Percentiles rank a stretch among this genome's conserved stretches.
Evolutionary conservation across 2,113 vertebrate genomes (phyloP).

Genomic region (Ailuropoda melanoleuca): DNA sequence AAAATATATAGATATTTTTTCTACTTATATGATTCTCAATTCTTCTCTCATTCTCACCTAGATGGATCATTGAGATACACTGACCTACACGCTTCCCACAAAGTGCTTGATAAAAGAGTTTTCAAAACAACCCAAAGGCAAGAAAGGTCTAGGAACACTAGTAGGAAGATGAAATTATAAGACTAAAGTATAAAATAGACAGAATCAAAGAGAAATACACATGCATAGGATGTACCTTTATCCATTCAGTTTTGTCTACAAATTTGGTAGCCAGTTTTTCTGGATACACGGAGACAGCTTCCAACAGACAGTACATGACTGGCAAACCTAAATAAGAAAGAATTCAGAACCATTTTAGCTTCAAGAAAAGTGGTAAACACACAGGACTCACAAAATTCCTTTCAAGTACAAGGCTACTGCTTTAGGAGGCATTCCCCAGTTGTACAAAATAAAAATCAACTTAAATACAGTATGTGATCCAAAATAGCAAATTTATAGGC

Average conservation of each 20-base stretch:
- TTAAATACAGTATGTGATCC: background rate
- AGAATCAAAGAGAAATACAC: background rate
- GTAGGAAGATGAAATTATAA: background rate
- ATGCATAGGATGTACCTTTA: constrained; percentile 88
- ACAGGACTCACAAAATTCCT: background rate
- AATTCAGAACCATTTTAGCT: constrained; percentile 49
- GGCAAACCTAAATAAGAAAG: constrained; percentile 89
- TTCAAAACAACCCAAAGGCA: constrained; percentile 35
- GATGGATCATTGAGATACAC: background rate
- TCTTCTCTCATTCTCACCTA: background rate
- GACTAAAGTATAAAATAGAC: background rate
- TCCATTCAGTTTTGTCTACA: constrained; percentile 96
- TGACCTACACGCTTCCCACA: background rate
- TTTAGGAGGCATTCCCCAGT: background rate
- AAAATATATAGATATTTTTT: background rate
- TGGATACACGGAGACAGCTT: constrained; percentile 95
- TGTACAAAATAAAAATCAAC: background rate
- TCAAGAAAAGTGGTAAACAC: background rate
- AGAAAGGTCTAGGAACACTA: background rate
- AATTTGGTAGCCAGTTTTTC: constrained; percentile 94
- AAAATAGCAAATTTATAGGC: background rate
- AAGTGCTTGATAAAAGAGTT: background rate
- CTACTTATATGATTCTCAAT: background rate
- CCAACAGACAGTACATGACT: constrained; percentile 97
- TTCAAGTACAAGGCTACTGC: background rate